A percentile compares a stretch with the other conserved stretches of the same genome.
These are phyloP conservation scores for Elymnias hypermnestra DNA, from an alignment of 1,140 invertebrate genomes.

Conservation along the genomic window DNA sequence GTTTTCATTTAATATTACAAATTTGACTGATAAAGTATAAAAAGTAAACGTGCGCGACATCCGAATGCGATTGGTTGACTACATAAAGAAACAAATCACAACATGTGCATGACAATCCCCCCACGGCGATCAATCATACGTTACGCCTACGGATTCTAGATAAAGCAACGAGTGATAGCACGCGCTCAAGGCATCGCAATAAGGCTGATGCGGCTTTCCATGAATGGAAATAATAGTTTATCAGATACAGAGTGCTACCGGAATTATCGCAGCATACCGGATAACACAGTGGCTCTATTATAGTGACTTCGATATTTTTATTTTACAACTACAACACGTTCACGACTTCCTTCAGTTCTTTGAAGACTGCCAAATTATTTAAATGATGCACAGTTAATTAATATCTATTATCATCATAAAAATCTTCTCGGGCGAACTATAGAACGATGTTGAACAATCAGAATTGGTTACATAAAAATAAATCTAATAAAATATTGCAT, in stretches of 20 bases:
- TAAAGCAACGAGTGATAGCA: constrained; percentile 1
- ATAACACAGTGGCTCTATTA: background rate
- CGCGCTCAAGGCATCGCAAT: constrained; percentile 2
- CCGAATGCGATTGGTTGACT: constrained; percentile 42
- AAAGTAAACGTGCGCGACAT: constrained; percentile 32
- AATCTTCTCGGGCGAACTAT: too few relatives aligned
- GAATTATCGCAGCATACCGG: background rate
- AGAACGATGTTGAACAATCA: too few relatives aligned
- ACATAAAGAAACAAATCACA: constrained; percentile 30
- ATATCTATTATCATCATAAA: too few relatives aligned
- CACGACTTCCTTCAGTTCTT: too few relatives aligned
- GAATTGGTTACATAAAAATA: too few relatives aligned
- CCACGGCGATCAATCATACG: constrained; percentile 33
- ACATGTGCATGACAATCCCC: constrained; percentile 38
- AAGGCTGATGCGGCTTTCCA: constrained; percentile 1
- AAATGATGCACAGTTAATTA: too few relatives aligned
- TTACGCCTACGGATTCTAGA: constrained; percentile 32
- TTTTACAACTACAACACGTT: too few relatives aligned
- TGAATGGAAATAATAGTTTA: constrained; percentile 9
- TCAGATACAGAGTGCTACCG: constrained; percentile 11
- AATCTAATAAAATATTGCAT: too few relatives aligned
- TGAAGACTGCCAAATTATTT: too few relatives aligned
- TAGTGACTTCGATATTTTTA: background rate
- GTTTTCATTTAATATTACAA: background rate
- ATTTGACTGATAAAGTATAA: constrained; percentile 10